phyloP scores from a whole-genome alignment of 2,888 invertebrate species.

The Drosophila prolongata region DNA sequence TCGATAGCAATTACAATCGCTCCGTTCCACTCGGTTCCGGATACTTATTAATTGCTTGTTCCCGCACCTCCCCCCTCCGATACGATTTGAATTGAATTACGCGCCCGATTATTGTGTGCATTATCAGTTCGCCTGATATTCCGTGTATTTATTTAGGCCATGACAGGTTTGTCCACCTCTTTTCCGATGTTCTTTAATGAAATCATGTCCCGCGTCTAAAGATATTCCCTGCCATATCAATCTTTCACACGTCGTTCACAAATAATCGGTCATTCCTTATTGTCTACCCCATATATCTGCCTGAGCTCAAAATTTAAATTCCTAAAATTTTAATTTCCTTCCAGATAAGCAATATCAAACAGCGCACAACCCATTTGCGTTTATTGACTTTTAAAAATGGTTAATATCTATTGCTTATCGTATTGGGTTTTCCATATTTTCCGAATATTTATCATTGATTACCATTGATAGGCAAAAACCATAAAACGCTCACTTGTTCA shows the following conservation, averaged over 20 bases:
- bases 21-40: constrained; percentile 29
- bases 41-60: constrained; percentile 74
- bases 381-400: constrained; percentile 16
- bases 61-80: constrained; percentile 20
- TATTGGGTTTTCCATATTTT: not conserved
- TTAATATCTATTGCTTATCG: constrained; percentile 27
- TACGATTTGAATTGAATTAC: constrained; percentile 75
- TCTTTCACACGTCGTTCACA: constrained; percentile 15
- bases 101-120: constrained; percentile 57
- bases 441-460: not conserved
- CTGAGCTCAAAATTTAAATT: constrained; percentile 37
- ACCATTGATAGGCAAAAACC: not conserved
- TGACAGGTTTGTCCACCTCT: constrained; percentile 28
- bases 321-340: not conserved
- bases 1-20: constrained; percentile 57
- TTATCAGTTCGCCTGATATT: constrained; percentile 50
- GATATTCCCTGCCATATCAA: constrained; percentile 37
- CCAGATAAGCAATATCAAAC: constrained; percentile 13
- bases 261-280: constrained; percentile 30
- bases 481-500: not conserved
- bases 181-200: constrained; percentile 51
- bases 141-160: constrained; percentile 69
- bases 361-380: not conserved
- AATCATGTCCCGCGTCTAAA: constrained; percentile 44
- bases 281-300: not conserved